Percentiles rank a stretch among this genome's conserved stretches.
Evolutionary conservation across 2,888 invertebrate genomes (phyloP).

Genomic region (Drosophila anomalipes): DNA sequence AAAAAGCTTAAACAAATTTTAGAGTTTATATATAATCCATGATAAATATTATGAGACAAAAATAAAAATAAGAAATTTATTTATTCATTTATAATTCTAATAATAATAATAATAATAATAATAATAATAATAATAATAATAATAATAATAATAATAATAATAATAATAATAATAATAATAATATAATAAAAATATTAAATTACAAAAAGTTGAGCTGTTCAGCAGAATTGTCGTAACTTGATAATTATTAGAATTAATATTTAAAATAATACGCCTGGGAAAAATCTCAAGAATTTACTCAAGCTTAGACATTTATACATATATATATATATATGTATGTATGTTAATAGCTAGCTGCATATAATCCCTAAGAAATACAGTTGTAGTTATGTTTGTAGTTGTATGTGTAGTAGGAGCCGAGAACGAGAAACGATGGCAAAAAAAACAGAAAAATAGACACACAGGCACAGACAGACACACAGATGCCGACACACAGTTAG

Average conservation of each 20-base stretch:
- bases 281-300: background rate
- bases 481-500: constrained; percentile 2
- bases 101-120: too few species aligned
- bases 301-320: background rate
- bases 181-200: background rate
- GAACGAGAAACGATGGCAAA: constrained; percentile 3
- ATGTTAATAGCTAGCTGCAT: background rate
- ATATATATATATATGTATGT: background rate
- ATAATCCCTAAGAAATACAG: constrained; percentile 20
- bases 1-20: background rate
- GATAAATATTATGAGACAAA: too few species aligned
- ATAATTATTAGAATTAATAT: background rate
- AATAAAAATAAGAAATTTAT: too few species aligned
- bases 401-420: background rate
- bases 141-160: too few species aligned
- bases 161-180: background rate
- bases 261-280: background rate
- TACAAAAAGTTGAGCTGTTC: background rate
- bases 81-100: too few species aligned
- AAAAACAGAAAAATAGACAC: background rate
- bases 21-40: background rate
- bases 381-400: constrained; percentile 6
- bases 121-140: too few species aligned
- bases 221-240: background rate
- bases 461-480: constrained; percentile 1